Evolutionary conservation across 2,113 vertebrate species (phyloP).

Genomic region (Xerus inauris): DNA sequence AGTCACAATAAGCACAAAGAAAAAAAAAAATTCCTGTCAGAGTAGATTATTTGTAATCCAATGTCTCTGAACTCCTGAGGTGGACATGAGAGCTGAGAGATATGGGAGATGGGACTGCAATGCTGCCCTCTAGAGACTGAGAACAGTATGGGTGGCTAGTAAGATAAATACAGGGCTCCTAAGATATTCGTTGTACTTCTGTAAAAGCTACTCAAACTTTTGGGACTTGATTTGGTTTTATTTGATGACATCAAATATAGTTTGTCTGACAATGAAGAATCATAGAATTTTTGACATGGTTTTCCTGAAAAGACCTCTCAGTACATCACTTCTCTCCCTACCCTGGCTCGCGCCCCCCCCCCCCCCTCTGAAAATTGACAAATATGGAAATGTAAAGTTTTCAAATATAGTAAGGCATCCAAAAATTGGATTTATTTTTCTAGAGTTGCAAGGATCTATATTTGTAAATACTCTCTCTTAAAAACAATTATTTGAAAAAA

Average conservation of each 20-base stretch:
- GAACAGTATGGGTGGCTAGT: background rate
- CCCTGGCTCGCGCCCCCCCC: no score
- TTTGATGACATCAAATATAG: background rate
- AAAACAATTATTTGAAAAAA: background rate
- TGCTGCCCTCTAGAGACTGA: background rate
- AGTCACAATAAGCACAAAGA: background rate
- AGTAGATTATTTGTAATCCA: background rate
- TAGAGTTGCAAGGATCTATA: background rate
- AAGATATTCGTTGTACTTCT: background rate
- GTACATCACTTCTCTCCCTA: background rate
- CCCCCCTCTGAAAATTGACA: background rate
- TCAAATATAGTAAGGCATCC: background rate
- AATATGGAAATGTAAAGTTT: background rate
- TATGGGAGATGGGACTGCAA: background rate
- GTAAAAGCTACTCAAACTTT: background rate
- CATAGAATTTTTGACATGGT: background rate
- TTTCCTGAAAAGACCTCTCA: background rate
- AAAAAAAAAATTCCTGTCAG: background rate
- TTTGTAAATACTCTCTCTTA: background rate
- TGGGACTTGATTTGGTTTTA: background rate
- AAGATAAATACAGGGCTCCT: background rate
- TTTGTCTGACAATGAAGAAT: background rate
- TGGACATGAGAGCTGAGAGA: no score
- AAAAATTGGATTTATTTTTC: background rate
- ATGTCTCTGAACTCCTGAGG: background rate